These are phyloP conservation scores for Himalopsyche tibetana DNA, from an alignment of 2,888 invertebrate genomes.

Conservation along the genomic window DNA sequence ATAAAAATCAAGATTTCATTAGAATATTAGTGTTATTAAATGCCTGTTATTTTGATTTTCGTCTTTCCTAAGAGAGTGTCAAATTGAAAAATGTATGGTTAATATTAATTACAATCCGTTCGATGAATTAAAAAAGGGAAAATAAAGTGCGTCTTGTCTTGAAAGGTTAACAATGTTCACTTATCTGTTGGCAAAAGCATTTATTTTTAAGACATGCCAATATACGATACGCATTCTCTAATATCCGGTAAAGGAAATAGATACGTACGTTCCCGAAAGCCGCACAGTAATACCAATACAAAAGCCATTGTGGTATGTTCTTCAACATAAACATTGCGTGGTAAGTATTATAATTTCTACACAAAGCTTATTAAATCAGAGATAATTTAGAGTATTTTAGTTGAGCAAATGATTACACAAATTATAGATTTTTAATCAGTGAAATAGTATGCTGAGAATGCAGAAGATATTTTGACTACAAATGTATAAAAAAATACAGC, in stretches of 20 bases:
- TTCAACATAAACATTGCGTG: background rate
- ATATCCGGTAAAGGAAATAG: constrained; percentile 39
- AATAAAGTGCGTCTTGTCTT: background rate
- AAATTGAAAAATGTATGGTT: too few relatives aligned
- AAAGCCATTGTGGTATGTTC: constrained; percentile 28
- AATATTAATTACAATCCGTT: too few relatives aligned
- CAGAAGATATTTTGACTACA: too few relatives aligned
- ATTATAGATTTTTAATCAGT: too few relatives aligned
- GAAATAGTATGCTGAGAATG: too few relatives aligned
- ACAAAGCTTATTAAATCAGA: background rate
- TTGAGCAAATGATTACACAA: too few relatives aligned
- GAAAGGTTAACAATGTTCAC: constrained; percentile 16
- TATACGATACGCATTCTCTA: constrained; percentile 33
- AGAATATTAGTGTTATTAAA: too few relatives aligned
- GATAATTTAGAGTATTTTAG: background rate
- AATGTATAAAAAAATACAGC: too few relatives aligned
- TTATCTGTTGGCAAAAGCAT: constrained; percentile 9
- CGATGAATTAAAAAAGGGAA: background rate
- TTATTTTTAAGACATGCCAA: constrained; percentile 43
- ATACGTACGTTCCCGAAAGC: constrained; percentile 24
- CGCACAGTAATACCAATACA: constrained; percentile 33
- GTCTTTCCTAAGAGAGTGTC: too few relatives aligned
- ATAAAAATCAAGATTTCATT: too few relatives aligned
- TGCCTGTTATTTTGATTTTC: too few relatives aligned
- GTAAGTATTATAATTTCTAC: constrained; percentile 3